Conservation (phyloP, 2,113 vertebrate species). For the Percina caprodes region DNA sequence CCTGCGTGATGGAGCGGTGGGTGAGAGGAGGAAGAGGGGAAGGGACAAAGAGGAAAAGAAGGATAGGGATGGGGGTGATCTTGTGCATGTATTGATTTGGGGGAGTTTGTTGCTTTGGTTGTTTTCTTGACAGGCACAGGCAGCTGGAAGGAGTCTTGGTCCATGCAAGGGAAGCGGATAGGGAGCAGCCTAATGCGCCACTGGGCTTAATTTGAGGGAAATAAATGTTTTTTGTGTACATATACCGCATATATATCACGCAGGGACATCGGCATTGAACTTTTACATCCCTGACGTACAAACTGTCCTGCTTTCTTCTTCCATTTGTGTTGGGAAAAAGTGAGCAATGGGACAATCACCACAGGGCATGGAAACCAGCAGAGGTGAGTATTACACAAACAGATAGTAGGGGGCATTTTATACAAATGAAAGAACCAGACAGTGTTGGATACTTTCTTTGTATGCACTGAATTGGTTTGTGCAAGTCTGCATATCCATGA, state of each 20-base stretch:
- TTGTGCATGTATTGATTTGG: slow-evolving; percentile 12
- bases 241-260: not conserved
- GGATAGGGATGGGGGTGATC: slow-evolving; percentile 45
- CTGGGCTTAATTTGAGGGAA: not conserved
- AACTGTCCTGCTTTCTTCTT: not conserved
- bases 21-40: slow-evolving; percentile 72
- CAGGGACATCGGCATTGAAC: not conserved
- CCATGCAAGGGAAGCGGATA: not conserved
- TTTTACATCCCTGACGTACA: not conserved
- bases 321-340: not conserved
- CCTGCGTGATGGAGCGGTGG: slow-evolving; percentile 71
- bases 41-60: slow-evolving; percentile 62
- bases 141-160: slow-evolving; percentile 10
- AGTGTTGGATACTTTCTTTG: not conserved
- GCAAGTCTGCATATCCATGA: not conserved
- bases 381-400: slow-evolving; percentile 14
- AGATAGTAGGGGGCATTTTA: slow-evolving; percentile 25
- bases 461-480: not conserved
- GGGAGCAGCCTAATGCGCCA: not conserved
- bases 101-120: not conserved
- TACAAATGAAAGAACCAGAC: not conserved
- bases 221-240: not conserved
- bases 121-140: not conserved
- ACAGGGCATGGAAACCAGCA: slow-evolving; percentile 6
- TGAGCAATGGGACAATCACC: slow-evolving; percentile 4